Percentiles rank a stretch among this genome's conserved stretches.
These are phyloP conservation scores for Pluvianellus socialis DNA, from an alignment of 2,113 vertebrate genomes.

Conservation along the genomic window DNA sequence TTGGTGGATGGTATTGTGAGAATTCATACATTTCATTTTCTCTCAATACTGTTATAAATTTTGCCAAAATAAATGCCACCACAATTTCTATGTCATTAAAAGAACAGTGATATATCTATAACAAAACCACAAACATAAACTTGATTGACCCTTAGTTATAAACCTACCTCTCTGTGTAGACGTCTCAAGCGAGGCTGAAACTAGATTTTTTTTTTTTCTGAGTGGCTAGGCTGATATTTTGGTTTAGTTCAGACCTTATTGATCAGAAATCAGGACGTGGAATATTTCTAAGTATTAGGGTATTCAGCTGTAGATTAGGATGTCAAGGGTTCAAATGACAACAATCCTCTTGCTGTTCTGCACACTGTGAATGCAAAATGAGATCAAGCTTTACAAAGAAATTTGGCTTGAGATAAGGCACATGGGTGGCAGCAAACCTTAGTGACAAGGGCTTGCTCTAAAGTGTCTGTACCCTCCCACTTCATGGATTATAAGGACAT, in stretches of 20 bases:
- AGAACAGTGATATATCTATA: background rate
- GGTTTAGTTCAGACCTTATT: background rate
- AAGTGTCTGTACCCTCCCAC: background rate
- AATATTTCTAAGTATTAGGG: background rate
- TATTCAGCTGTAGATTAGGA: background rate
- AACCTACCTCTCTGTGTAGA: background rate
- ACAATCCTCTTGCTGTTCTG: background rate
- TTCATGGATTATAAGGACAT: background rate
- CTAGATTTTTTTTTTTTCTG: background rate
- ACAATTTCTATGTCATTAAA: background rate
- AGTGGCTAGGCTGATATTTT: background rate
- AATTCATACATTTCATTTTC: background rate
- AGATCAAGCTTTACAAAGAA: background rate
- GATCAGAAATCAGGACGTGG: background rate
- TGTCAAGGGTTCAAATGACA: background rate
- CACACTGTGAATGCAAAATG: background rate
- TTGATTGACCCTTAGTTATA: background rate
- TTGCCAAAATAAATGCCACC: background rate
- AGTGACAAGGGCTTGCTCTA: background rate
- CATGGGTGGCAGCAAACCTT: background rate
- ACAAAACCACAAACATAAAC: background rate
- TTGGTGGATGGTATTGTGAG: background rate
- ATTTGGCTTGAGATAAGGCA: background rate
- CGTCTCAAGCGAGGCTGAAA: rapidly evolving
- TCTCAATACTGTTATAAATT: background rate